Base-by-base conservation (phyloP, 2,888 invertebrate genomes). In the Spisula solida region DNA sequence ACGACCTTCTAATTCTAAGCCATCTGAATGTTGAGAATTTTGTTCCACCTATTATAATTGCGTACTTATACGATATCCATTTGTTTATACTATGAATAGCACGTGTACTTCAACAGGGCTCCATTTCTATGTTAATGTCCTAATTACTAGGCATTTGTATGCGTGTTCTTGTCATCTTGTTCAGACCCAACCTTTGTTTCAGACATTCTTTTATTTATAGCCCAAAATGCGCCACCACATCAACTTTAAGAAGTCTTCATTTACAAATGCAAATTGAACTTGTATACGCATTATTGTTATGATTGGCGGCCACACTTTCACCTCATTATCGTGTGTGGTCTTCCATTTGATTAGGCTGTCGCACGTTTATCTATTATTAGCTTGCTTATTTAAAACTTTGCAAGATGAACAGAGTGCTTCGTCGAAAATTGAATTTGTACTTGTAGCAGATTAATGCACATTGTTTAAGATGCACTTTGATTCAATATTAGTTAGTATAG, bases 101-200 rank as follows among this genome's bases (percentile, higher is more conserved):
- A 2, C 25, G n/a, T 66, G 5, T 12, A 25, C n/a, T 66, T n/a
- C 25, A 66, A 25, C 25, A 25, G n/a, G 10, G 60, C 60, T 25
- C 10, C 25, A 66, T n/a, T n/a, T 66, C 25, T 25, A 66, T 10
- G 10, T 66, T 6, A 66, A 66, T 8, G 0, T 6, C 34, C 31
- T 75, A 31, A 75, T 75, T 75, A 75, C 16, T 34, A 34, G 75
- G 31, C 18, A 75, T 75, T 31, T 75, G 75, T 75, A 75, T 31
- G 75, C 75, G 18, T 75, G 75, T 75, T 75, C 18, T 31, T 31
- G 18, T 25, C 75, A 25, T 31, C 6, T 16, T 34, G 25, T 34
- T 6, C 16, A 31, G 75, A 18, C 34, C 31, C 75, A 31, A 34
- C 75, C 75, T 75, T 31, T 31, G 34, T 75, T 75, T 75, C 16